Evolutionary conservation across 2,888 invertebrate genomes (phyloP).

Genomic region (Galeruca laticollis): DNA sequence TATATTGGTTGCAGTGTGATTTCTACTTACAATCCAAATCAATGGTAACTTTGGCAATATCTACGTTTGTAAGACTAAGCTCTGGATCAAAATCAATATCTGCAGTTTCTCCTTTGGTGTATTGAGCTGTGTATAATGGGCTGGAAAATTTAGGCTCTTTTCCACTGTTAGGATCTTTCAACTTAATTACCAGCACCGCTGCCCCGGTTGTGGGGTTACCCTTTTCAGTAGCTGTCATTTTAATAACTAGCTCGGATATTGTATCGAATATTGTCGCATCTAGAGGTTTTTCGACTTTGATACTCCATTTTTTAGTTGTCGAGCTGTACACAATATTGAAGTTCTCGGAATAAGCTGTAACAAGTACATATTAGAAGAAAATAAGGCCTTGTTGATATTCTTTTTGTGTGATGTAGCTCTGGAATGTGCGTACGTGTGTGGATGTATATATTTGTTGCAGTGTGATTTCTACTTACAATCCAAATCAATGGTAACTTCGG

Average conservation of each 20-base stretch:
- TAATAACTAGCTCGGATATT: constrained; percentile 22
- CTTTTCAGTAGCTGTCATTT: constrained; percentile 20
- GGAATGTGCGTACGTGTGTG: neutral
- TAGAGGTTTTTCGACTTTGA: constrained; percentile 17
- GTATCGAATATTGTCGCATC: neutral
- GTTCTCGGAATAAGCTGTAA: constrained; percentile 37
- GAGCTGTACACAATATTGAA: constrained; percentile 27
- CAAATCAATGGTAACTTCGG: constrained; percentile 29
- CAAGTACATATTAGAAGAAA: neutral
- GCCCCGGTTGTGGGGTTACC: constrained; percentile 2
- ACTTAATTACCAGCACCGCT: constrained; percentile 28
- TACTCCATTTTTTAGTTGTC: constrained; percentile 2
- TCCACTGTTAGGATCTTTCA: neutral
- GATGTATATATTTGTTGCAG: neutral
- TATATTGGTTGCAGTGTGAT: no score
- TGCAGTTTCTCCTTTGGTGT: constrained; percentile 35
- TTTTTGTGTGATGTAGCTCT: neutral
- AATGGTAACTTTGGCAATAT: no score
- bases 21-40: no score
- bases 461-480: constrained; percentile 25
- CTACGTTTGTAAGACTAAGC: no score
- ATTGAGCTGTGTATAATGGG: constrained; percentile 40
- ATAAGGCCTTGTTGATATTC: neutral
- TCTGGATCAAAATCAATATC: constrained; percentile 28
- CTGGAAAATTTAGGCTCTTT: constrained; percentile 43